Conservation (phyloP, 2,797 vertebrate genomes). For the Oophaga sylvatica region DNA sequence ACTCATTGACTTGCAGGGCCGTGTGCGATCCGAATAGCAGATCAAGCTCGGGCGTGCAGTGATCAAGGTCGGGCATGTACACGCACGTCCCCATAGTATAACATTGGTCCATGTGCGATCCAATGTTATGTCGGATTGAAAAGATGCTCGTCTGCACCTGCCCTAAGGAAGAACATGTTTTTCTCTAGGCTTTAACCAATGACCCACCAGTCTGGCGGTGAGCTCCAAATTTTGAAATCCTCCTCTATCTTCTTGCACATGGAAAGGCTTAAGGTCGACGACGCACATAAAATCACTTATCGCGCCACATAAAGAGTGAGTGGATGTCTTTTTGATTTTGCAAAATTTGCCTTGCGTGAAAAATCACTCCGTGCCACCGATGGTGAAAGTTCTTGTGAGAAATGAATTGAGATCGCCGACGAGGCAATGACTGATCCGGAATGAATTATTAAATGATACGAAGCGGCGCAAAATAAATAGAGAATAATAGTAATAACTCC, state of each 20-base stretch:
- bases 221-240: neutral
- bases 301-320: too few species aligned
- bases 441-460: conserved; percentile 2
- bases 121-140: too few species aligned
- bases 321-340: neutral
- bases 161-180: too few species aligned
- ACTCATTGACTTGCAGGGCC: too few species aligned
- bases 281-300: neutral
- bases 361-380: neutral
- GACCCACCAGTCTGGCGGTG: neutral
- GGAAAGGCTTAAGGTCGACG: neutral
- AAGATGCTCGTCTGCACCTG: too few species aligned
- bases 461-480: neutral
- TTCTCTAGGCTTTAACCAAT: too few species aligned
- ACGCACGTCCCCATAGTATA: too few species aligned
- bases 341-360: neutral
- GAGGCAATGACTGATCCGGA: neutral
- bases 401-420: neutral
- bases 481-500: conserved; percentile 19
- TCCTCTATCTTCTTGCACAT: neutral
- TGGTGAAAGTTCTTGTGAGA: neutral
- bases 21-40: too few species aligned
- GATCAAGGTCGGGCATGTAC: too few species aligned
- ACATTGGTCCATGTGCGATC: too few species aligned
- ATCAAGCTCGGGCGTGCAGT: too few species aligned